phyloP scores from a whole-genome alignment of 2,113 vertebrate species.

The Eurypyga helias region DNA sequence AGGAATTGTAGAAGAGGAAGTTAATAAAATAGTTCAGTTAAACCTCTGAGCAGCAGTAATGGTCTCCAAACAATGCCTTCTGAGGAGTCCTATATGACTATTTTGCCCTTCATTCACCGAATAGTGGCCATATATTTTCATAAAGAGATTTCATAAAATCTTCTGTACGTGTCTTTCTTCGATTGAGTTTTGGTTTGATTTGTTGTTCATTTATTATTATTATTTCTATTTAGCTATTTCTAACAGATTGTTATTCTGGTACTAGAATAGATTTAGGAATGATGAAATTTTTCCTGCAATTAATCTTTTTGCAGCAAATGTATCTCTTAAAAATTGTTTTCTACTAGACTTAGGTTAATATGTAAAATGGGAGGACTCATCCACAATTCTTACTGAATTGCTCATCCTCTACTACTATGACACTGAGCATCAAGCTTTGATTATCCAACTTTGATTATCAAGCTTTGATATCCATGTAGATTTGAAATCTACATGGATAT shows the following conservation, averaged over 20 bases:
- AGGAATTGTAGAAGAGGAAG: not conserved
- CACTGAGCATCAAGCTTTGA: not conserved
- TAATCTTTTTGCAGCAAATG: not conserved
- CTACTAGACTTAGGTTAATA: not conserved
- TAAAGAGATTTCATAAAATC: not conserved
- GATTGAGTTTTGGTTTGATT: not conserved
- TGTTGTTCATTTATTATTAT: not conserved
- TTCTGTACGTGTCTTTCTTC: not conserved
- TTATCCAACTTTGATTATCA: too few species aligned
- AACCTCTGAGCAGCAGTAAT: not conserved
- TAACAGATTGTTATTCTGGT: not conserved
- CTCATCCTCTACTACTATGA: not conserved
- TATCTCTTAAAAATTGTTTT: not conserved
- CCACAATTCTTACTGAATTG: not conserved
- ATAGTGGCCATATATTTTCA: not conserved
- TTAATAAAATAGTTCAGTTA: slow-evolving; percentile 3
- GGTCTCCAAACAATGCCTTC: not conserved
- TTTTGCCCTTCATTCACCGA: slow-evolving; percentile 3
- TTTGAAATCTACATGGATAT: not conserved
- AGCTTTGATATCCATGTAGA: too few species aligned
- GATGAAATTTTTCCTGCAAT: not conserved
- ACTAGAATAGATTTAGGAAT: not conserved
- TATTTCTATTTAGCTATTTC: not conserved
- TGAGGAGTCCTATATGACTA: not conserved
- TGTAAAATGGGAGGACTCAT: not conserved